A percentile compares a stretch with the other conserved stretches of the same genome.
Evolutionary conservation across 1,140 invertebrate genomes (phyloP).

Genomic region (Platyura marginata): DNA sequence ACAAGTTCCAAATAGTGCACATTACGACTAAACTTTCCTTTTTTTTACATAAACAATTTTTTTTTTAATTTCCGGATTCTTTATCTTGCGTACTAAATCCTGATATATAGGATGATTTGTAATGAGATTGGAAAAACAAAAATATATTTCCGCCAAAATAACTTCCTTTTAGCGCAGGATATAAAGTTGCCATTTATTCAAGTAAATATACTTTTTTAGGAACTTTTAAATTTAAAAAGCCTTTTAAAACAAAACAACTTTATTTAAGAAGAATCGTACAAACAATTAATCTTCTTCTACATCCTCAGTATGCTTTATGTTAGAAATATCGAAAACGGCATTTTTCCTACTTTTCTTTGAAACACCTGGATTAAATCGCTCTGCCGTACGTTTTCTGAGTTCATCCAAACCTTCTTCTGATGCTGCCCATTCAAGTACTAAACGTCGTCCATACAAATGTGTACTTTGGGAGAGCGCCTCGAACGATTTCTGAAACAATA

Average conservation of each 20-base stretch:
- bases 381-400: slow-evolving; percentile 69
- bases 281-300: not conserved
- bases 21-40: no score
- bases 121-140: no score
- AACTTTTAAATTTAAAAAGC: not conserved
- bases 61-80: no score
- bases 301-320: not conserved
- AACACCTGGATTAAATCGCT: slow-evolving; percentile 33
- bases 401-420: slow-evolving; percentile 59
- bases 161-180: no score
- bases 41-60: no score
- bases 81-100: no score
- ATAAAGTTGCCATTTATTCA: no score
- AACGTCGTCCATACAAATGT: slow-evolving; percentile 86
- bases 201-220: not conserved
- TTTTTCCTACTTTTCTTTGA: not conserved
- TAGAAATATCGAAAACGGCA: not conserved
- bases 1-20: no score
- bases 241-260: not conserved
- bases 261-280: not conserved
- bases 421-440: slow-evolving; percentile 93
- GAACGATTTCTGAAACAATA: slow-evolving; percentile 59
- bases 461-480: slow-evolving; percentile 85
- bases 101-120: no score
- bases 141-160: no score